Evolutionary conservation across 2,888 invertebrate species (phyloP).

Genomic region (Lamproptera curius): DNA sequence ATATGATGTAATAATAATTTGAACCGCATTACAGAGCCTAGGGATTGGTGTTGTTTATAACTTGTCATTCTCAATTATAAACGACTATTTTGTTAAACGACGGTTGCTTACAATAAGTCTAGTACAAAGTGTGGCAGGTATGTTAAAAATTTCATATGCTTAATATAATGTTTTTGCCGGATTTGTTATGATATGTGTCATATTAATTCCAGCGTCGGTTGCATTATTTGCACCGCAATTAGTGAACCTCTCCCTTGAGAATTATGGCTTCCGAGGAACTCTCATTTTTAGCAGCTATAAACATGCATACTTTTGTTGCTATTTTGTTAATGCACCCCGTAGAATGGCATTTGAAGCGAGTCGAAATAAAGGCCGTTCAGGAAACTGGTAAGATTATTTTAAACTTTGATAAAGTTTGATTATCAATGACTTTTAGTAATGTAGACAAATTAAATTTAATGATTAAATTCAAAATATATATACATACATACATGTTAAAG

Average conservation of each 20-base stretch:
- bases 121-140: slow-evolving; percentile 45
- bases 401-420: no score
- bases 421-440: no score
- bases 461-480: no score
- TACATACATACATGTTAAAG: no score
- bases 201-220: slow-evolving; percentile 65
- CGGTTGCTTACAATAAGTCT: slow-evolving; percentile 44
- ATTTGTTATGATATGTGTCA: not conserved
- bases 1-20: no score
- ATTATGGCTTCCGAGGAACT: slow-evolving; percentile 83
- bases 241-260: slow-evolving; percentile 73
- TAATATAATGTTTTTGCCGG: no score
- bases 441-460: no score
- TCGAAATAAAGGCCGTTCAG: slow-evolving; percentile 32
- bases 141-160: slow-evolving; percentile 3
- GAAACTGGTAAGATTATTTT: slow-evolving; percentile 30
- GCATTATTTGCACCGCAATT: slow-evolving; percentile 80
- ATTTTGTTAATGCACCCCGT: slow-evolving; percentile 83
- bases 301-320: slow-evolving; percentile 80
- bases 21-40: slow-evolving; percentile 39
- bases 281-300: slow-evolving; percentile 79
- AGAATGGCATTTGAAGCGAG: slow-evolving; percentile 77
- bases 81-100: slow-evolving; percentile 48
- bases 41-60: slow-evolving; percentile 45
- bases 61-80: slow-evolving; percentile 40